Percentiles rank a stretch among this genome's conserved stretches.
These are phyloP conservation scores for Dipodomys spectabilis DNA, from an alignment of 2,113 vertebrate species.

Conservation along the genomic window DNA sequence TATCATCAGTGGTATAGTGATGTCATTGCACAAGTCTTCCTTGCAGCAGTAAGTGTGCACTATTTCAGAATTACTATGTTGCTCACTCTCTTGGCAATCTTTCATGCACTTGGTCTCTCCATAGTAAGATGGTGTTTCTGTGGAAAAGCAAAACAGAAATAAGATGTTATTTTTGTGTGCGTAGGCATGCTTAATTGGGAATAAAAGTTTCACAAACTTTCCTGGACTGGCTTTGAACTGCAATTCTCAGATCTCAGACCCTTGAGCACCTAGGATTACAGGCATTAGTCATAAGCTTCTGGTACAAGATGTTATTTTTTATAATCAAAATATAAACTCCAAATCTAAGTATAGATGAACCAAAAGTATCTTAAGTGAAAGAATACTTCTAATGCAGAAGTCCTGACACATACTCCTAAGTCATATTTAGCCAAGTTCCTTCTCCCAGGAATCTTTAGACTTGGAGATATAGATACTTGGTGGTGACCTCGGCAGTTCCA, in stretches of 20 bases:
- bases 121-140: rapidly evolving
- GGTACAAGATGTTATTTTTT: too few relatives aligned
- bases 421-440: not conserved
- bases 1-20: rapidly evolving
- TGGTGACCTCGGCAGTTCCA: not conserved
- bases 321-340: not conserved
- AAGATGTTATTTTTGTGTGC: not conserved
- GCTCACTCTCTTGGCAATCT: not conserved
- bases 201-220: too few relatives aligned
- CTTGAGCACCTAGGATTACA: too few relatives aligned
- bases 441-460: not conserved
- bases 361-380: not conserved
- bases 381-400: not conserved
- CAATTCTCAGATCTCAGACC: too few relatives aligned
- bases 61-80: rapidly evolving
- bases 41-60: not conserved
- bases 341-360: not conserved
- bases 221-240: too few relatives aligned
- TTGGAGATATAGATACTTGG: not conserved
- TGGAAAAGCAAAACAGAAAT: not conserved
- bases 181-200: too few relatives aligned
- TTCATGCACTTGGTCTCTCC: not conserved
- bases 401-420: not conserved
- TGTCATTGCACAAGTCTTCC: not conserved
- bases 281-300: too few relatives aligned